Conservation (phyloP, 2,113 vertebrate species). For the Pedetes capensis region DNA sequence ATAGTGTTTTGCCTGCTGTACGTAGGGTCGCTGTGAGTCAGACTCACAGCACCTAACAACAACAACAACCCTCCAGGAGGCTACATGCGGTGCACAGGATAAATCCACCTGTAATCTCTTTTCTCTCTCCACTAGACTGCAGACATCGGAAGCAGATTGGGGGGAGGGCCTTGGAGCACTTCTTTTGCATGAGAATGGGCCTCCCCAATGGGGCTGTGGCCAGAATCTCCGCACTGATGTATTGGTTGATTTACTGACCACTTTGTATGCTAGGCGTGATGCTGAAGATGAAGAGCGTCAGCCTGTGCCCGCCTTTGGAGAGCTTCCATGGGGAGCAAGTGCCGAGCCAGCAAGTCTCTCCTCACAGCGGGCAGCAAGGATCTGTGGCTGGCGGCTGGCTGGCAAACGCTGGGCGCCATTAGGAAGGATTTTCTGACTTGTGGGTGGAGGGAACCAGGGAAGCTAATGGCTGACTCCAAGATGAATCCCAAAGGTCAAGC, state of each 20-base stretch:
- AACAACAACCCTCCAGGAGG: not conserved
- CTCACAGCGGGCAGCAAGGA: not conserved
- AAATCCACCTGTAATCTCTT: not conserved
- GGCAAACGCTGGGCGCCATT: not conserved
- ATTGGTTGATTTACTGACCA: not conserved
- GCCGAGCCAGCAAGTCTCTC: not conserved
- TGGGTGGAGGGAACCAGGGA: not conserved
- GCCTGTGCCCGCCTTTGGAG: not conserved
- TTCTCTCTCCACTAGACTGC: not conserved
- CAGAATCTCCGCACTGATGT: not conserved
- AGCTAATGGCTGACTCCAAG: not conserved
- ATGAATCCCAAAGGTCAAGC: not conserved
- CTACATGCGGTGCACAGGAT: not conserved
- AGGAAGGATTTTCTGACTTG: not conserved
- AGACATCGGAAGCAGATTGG: not conserved
- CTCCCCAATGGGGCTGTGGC: not conserved
- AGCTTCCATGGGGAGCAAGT: not conserved
- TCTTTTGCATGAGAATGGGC: not conserved
- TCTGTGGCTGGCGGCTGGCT: not conserved
- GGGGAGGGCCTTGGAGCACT: not conserved
- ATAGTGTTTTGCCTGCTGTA: no score
- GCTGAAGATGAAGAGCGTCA: not conserved
- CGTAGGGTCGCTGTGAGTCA: no score
- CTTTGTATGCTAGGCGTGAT: not conserved
- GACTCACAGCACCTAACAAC: no score